phyloP scores from a whole-genome alignment of 2,113 vertebrate species.

The Sakesphorus luctuosus region DNA sequence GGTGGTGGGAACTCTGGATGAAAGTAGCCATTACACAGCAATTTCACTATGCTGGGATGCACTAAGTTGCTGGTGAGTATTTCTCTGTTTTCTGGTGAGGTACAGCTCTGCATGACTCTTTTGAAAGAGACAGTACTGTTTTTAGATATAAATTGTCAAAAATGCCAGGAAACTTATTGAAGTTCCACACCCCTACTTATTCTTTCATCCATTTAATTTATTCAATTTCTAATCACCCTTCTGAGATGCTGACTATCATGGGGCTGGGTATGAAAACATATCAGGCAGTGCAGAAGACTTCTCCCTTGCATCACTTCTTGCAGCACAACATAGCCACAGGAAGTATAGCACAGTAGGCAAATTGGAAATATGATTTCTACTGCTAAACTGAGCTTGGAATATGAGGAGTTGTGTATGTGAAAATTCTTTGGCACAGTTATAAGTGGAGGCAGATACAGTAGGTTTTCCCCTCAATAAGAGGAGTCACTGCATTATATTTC shows the following conservation, averaged over 20 bases:
- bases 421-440: not conserved
- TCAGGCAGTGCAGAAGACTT: not conserved
- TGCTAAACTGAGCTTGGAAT: not conserved
- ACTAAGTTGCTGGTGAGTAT: not conserved
- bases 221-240: not conserved
- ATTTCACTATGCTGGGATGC: not conserved
- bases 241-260: not conserved
- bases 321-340: not conserved
- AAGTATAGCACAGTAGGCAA: not conserved
- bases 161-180: not conserved
- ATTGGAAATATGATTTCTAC: not conserved
- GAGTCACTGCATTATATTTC: not conserved
- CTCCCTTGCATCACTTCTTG: not conserved
- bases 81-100: not conserved
- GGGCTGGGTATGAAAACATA: not conserved
- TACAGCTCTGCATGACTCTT: not conserved
- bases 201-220: not conserved
- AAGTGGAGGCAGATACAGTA: not conserved
- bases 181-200: not conserved
- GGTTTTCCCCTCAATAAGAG: not conserved
- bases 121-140: not conserved
- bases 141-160: not conserved
- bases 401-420: accelerated
- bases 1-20: not conserved
- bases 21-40: not conserved